These are phyloP conservation scores for Gadopsis marmoratus DNA, from an alignment of 2,797 vertebrate genomes.

Conservation along the genomic window DNA sequence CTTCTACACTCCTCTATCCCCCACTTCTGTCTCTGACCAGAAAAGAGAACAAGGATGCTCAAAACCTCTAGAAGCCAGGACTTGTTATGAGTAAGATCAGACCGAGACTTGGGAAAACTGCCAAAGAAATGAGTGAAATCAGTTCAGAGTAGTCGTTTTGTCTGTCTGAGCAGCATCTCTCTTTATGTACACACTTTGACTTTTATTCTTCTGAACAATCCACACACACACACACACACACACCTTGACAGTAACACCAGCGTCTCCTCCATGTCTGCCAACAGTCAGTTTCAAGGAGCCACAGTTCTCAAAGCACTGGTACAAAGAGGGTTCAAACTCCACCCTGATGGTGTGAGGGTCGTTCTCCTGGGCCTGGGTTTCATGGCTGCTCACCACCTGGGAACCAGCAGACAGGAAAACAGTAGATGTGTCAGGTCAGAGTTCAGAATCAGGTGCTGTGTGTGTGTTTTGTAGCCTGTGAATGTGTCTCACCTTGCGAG, in stretches of 20 bases:
- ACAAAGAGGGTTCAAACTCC: slow-evolving; percentile 86
- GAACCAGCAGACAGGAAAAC: not conserved
- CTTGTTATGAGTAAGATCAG: slow-evolving; percentile 18
- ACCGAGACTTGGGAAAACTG: slow-evolving; percentile 20
- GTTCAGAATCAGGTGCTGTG: not conserved
- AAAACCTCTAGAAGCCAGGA: slow-evolving; percentile 33
- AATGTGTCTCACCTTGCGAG: slow-evolving; percentile 79
- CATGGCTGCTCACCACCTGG: slow-evolving; percentile 87
- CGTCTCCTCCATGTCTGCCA: slow-evolving; percentile 83
- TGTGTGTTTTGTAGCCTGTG: not conserved
- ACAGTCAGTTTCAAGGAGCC: slow-evolving; percentile 87
- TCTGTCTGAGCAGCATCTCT: slow-evolving; percentile 10
- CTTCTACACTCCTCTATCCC: slow-evolving; percentile 7
- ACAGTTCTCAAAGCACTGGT: slow-evolving; percentile 92
- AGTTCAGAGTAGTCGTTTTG: slow-evolving; percentile 27
- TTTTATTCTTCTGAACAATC: not conserved
- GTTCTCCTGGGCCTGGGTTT: slow-evolving; percentile 83
- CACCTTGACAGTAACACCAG: slow-evolving; percentile 84
- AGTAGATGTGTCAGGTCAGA: not conserved
- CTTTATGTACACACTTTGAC: not conserved
- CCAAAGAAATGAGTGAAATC: slow-evolving; percentile 28
- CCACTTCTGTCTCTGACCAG: slow-evolving; percentile 14
- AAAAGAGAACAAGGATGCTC: slow-evolving; percentile 21
- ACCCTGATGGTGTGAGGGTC: slow-evolving; percentile 85
- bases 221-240: slow-evolving; percentile 18